Base-by-base conservation (phyloP, 2,113 vertebrate species). In the Probosciger aterrimus region DNA sequence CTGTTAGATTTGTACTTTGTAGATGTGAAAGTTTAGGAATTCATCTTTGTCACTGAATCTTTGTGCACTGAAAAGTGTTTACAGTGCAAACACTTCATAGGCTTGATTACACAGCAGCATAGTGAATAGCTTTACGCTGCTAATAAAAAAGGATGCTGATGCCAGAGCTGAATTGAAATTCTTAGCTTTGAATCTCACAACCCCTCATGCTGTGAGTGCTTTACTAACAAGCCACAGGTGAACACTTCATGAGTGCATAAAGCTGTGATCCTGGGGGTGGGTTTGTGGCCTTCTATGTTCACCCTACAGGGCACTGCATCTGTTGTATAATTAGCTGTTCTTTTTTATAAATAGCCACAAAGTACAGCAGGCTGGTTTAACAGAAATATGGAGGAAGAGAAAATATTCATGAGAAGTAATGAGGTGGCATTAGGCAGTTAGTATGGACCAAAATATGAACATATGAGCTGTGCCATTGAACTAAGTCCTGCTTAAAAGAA, bases 311-410 rank as follows among this genome's bases (percentile, higher is more conserved):
- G 60, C 14, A 50, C 60, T 67, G 35, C 62, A 76, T 82, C 75
- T 95, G 74, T 55, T 94, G 31, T 52, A 41, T 95, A 87, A 93
- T 95, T 95, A 95, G 55, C 39, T 95, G 86, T 81, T 85, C 79
- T 35, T 70, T 95, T 88, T 94, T 43, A 77, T 86, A 84, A 77
- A 75, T 80, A 81, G 28, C 23, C 44, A 37, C 44, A 19, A 86
- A 73, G 64, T 74, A 76, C 47, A 67, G 57, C 50, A 84, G 76
- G 47, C 30, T 95, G 67, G 50, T 93, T 85, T 93, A 84, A 76
- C 23, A 84, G 76, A 77, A 92, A 83, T 46, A 44, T 53, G 65
- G 52, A 91, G 39, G 47, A 92, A 86, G 57, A 73, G 24, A 63
- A 94, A 79, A 46, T 53, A 81, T 46, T 93, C 65, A 82, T 81